Evolutionary conservation across 2,113 vertebrate species (phyloP).

Genomic region (Malurus elegans): DNA sequence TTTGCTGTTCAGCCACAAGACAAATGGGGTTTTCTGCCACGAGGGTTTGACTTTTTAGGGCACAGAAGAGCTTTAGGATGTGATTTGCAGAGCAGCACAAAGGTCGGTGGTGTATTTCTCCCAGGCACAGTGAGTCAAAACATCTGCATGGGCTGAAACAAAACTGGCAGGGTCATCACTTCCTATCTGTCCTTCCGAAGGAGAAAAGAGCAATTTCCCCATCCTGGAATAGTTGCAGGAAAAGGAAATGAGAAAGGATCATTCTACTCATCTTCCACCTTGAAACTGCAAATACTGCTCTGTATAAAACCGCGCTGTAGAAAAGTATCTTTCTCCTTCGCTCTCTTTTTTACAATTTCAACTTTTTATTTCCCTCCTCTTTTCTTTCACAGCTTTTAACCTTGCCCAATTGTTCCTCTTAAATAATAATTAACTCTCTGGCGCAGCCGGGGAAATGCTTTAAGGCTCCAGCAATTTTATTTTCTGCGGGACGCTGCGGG

Average conservation of each 20-base stretch:
- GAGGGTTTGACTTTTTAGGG: background rate
- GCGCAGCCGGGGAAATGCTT: background rate
- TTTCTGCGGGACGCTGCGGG: constrained; percentile 5
- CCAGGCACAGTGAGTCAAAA: background rate
- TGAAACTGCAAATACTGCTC: background rate
- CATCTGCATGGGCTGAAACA: background rate
- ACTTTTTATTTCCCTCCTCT: background rate
- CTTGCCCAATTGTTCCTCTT: constrained; percentile 45
- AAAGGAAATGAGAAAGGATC: background rate
- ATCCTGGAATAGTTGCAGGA: background rate
- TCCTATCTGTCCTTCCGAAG: background rate
- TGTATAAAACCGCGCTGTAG: background rate
- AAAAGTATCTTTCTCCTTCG: background rate
- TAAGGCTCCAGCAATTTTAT: constrained; percentile 49
- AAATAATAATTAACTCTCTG: constrained; percentile 62
- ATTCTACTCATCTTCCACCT: background rate
- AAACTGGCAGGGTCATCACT: background rate
- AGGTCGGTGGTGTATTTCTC: background rate
- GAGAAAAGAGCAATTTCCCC: background rate
- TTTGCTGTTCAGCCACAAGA: background rate
- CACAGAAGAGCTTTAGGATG: background rate
- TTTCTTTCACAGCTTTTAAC: constrained; percentile 59
- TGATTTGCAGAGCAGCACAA: background rate
- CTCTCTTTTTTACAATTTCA: background rate
- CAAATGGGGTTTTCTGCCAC: background rate